Base-by-base conservation (phyloP, 2,888 invertebrate species). In the Volucella zonaria region DNA sequence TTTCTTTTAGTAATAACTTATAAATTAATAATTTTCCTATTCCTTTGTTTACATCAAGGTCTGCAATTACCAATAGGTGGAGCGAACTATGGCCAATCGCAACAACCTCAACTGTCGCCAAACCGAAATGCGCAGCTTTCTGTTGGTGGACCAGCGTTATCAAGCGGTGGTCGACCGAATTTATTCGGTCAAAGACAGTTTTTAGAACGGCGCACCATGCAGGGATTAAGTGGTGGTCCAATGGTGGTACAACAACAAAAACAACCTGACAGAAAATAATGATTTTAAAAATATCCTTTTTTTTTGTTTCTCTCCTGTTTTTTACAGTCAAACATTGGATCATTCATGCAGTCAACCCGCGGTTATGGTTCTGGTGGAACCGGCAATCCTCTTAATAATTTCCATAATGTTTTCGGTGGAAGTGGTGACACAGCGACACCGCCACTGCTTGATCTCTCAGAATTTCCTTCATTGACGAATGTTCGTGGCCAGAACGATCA, bases 381-480 rank as follows among this genome's bases (percentile, higher is more conserved):
- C 90, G 93, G 93, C 89, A 93, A 92, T 77, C 93, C 93, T 92
- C 95, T 96, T 93, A 93, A 93, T 89, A 93, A 93, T 93, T 96
- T 96, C 93, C 96, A 96, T 92, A 95, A 96, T 89, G 96, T 96
- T 92, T 97, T 97, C 92, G 95, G 95, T 90, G 94, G 94, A 83
- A 95, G 94, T 89, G 94, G 95, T 86, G 95, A 95, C 91, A 94
- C 95, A 89, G 94, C 95, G 90, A 96, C 96, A 90, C 97, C 97
- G 87, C 97, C 97, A 88, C 94, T 97, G 88, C 93, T 97, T 89
- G 97, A 98, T 93, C 95, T 97, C 88, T 97, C 96, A 90, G 97
- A 97, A 93, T 98, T 97, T 93, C 97, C 97, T 87, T 97, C 97
- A 88, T 93, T 97, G 90, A 97, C 97, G 89, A 92, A 92, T 89